A percentile compares a stretch with the other conserved stretches of the same genome.
These are phyloP conservation scores for Halictus ligatus DNA, from an alignment of 2,888 invertebrate genomes.

Conservation along the genomic window DNA sequence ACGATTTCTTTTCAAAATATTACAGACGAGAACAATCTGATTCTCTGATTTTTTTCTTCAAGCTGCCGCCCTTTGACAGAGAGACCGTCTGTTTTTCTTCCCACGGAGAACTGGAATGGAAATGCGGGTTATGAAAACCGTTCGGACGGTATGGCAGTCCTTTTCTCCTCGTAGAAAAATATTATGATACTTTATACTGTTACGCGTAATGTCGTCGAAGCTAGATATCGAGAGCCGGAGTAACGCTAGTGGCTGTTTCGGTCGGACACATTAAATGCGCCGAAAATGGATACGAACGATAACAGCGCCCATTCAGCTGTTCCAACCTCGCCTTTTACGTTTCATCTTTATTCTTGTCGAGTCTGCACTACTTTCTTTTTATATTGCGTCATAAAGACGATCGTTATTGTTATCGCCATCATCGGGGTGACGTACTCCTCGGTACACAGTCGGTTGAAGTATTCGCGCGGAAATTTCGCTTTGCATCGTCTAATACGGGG, in stretches of 20 bases:
- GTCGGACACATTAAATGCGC: background rate
- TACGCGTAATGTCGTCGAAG: background rate
- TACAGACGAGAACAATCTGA: background rate
- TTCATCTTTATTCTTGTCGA: background rate
- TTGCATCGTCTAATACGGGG: background rate
- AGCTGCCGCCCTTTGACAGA: background rate
- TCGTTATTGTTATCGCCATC: conserved; percentile 8
- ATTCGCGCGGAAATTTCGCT: background rate
- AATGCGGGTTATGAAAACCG: conserved; percentile 14
- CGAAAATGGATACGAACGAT: conserved; percentile 10
- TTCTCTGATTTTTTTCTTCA: too few relatives aligned
- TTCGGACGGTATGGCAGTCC: background rate
- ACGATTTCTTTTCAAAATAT: background rate
- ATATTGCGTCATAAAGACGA: background rate
- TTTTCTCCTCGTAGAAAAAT: background rate
- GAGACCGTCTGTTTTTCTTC: background rate
- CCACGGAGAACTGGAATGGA: background rate
- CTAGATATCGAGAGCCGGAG: background rate
- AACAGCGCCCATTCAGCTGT: conserved; percentile 10
- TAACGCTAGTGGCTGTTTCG: background rate
- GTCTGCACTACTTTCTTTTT: conserved; percentile 8
- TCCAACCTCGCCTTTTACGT: conserved; percentile 11
- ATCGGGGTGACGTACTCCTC: background rate
- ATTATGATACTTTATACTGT: conserved; percentile 4
- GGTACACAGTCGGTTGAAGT: background rate